A percentile compares a stretch with the other conserved stretches of the same genome.
Conservation (phyloP, 2,113 vertebrate species). For the Craseonycteris thonglongyai region DNA sequence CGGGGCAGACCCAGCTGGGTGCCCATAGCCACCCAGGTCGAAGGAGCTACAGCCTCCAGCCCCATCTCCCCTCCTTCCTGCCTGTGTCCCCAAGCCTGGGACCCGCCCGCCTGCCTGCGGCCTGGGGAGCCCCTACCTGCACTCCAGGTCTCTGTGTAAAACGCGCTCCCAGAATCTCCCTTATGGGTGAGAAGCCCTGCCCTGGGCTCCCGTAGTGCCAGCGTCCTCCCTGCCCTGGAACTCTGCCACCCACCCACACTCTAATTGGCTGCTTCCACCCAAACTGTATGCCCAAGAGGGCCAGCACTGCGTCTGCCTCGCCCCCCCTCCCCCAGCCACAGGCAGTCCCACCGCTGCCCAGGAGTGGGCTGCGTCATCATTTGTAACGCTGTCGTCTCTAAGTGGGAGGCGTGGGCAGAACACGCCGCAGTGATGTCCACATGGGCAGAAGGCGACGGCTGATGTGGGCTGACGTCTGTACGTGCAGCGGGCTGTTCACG, state of each 20-base stretch:
- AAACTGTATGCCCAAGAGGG: background rate
- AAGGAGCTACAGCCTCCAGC: background rate
- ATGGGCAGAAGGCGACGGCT: background rate
- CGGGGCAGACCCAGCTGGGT: rapidly evolving
- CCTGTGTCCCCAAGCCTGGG: background rate
- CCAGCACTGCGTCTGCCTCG: background rate
- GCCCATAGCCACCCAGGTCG: background rate
- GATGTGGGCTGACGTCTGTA: rapidly evolving
- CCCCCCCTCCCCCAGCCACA: rapidly evolving
- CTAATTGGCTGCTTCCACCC: background rate
- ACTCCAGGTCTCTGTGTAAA: background rate
- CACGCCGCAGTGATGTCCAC: rapidly evolving
- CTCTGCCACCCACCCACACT: rapidly evolving
- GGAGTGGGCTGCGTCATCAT: background rate
- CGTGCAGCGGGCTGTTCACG: too few species aligned
- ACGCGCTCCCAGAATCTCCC: background rate
- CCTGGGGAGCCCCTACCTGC: background rate
- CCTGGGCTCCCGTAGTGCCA: rapidly evolving
- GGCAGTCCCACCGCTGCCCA: background rate
- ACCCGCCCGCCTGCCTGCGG: too few species aligned
- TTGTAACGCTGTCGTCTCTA: too few species aligned
- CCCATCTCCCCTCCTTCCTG: background rate
- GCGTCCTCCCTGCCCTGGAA: background rate
- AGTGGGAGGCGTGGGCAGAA: too few species aligned
- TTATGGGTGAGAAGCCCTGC: too few species aligned